Evolutionary conservation across 2,113 vertebrate genomes (phyloP), one percentile per base, ranked within the genome.

Genomic region (Psilopogon haemacephalus): DNA sequence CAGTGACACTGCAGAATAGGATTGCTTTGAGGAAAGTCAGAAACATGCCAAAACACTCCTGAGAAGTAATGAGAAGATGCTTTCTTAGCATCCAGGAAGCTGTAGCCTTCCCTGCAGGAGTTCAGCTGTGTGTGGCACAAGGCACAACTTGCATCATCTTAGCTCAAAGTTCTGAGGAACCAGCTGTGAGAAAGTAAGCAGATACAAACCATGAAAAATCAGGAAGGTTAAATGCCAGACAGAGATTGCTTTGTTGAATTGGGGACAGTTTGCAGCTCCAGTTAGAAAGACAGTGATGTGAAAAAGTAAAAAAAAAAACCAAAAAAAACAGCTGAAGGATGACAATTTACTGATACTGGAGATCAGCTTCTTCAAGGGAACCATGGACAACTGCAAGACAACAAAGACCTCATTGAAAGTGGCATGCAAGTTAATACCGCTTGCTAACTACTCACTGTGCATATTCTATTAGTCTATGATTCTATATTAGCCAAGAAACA

Each of bases 201-300:
- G 27, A 8, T 24, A 69, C 30, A 27, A 84, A 6, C 7, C 44
- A 24, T 0, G 8, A 48, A 65, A 76, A 9, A 8, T 9, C 12
- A 65, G 38, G 69, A 62, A 78, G 33, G 2, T 14, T 52, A 48
- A 72, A 79, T 6, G 60, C 64, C 58, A 74, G 37, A 30, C 1
- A n/a, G 20, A 76, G 6, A 50, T 62, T 32, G 37, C 12, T 18
- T 32, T 55, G 19, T 24, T 64, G 59, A 91, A 56, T 64, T 0
- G 3, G n/a, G 17, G 24, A 38, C 5, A 46, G 11, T 32, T 17
- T 1, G 0, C 48, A 71, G 46, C 3, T 82, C 32, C 38, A 52
- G 44, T 42, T 0, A 72, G 42, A 60, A 60, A 72, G 74, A 46
- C 4, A 28, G 8, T 37, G 38, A 56, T 42, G 17, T 12, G 33